A percentile compares a stretch with the other conserved stretches of the same genome.
phyloP scores from a whole-genome alignment of 2,797 vertebrate species.

The Valencia hispanica region DNA sequence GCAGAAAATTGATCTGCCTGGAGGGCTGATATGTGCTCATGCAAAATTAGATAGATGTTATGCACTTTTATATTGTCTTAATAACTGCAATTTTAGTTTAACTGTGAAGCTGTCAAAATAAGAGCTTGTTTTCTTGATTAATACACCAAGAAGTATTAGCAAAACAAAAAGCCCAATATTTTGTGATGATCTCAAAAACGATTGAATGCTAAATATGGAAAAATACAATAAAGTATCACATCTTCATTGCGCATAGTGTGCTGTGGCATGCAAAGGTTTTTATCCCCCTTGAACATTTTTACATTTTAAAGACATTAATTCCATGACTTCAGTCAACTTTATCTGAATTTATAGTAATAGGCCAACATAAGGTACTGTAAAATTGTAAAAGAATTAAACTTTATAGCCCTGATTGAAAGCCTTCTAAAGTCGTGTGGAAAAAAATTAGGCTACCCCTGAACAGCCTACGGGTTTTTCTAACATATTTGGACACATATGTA shows the following conservation, averaged over 20 bases:
- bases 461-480: too few species aligned
- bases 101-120: not conserved
- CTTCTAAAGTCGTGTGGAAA: not conserved
- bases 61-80: constrained; percentile 11
- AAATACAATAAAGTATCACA: not conserved
- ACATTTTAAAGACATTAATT: not conserved
- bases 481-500: too few species aligned
- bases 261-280: not conserved
- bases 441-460: not conserved
- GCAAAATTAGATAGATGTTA: constrained; percentile 53
- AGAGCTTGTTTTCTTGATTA: not conserved
- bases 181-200: not conserved
- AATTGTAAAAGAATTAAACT: not conserved
- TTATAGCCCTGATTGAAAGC: not conserved
- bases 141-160: too few species aligned
- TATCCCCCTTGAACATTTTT: not conserved
- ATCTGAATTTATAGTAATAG: not conserved
- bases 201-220: not conserved
- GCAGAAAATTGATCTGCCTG: constrained; percentile 73
- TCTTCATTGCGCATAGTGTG: not conserved
- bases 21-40: constrained; percentile 62
- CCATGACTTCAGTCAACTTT: not conserved
- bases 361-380: not conserved
- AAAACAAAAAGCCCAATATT: not conserved
- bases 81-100: not conserved